Base-by-base conservation (phyloP, 35 echinoderm and acorn worm genomes). In the Apostichopus parvimensis region DNA sequence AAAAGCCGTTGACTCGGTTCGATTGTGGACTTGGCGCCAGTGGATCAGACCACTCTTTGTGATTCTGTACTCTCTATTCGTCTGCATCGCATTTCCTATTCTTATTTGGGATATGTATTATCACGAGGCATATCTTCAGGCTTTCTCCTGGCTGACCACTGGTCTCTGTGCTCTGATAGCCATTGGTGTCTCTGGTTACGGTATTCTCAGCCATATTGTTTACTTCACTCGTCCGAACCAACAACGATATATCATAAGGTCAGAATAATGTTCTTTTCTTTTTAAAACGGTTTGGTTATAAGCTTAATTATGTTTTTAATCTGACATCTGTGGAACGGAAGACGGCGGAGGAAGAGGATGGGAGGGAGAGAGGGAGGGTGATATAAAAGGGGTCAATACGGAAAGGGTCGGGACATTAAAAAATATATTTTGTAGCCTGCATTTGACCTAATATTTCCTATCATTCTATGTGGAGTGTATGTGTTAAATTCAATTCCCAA, bases 161-260 rank as follows among this genome's bases (percentile, higher is more conserved):
- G 86, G 86, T 52, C 28, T 64, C 24, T 88, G 86, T 75, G 61
- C 86, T 9, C 62, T 88, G 86, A n/a, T 88, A 13, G 86, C 86
- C 23, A 88, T 88, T 62, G 86, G 86, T 23, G 86, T 88, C 57
- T 88, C 86, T 45, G 23, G 22, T 8, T 88, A 88, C 64, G 86
- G 86, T 10, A 88, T 88, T 14, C 64, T 88, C 14, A 75, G 86
- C 62, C 86, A 88, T 17, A 24, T 88, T 18, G 68, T 88, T 24
- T 88, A 88, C 72, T 88, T 88, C 18, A 66, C 86, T 4, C 86
- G 45, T 53, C 86, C 86, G 86, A 88, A 88, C 52, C 86, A 88
- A 72, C 86, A 88, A 20, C 11, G 86, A 55, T 88, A 88, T 28
- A 88, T 88, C 7, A 45, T 75, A 18, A 88, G 86, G 86, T 88